Conservation (phyloP, 2,888 invertebrate species). For the Eupithecia insigniata region DNA sequence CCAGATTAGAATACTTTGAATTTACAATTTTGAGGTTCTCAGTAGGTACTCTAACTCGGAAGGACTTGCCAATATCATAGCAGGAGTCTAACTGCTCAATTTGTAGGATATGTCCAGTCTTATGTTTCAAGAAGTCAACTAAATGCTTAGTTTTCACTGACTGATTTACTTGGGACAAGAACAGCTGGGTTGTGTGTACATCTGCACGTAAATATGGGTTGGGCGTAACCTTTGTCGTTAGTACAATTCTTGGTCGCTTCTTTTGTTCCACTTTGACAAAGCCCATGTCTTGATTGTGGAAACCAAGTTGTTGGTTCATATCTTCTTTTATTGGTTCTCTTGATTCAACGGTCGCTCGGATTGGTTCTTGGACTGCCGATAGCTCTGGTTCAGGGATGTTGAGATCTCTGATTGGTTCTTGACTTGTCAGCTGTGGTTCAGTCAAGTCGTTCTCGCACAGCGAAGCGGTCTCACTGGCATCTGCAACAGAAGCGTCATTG, state of each 20-base stretch:
- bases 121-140: constrained; percentile 4
- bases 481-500: constrained; percentile 8
- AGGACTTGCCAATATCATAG: constrained; percentile 1
- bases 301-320: constrained; percentile 5
- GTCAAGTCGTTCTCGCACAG: constrained; percentile 2
- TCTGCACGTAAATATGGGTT: constrained; percentile 10
- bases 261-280: constrained; percentile 15
- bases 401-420: neutral
- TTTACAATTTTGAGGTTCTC: constrained; percentile 1
- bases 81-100: constrained; percentile 3
- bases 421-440: neutral
- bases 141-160: constrained; percentile 6
- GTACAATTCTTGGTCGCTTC: constrained; percentile 7
- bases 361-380: neutral
- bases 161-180: constrained; percentile 7
- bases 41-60: constrained; percentile 3
- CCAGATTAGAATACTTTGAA: neutral
- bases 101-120: neutral
- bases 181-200: constrained; percentile 4
- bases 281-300: neutral
- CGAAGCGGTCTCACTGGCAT: neutral
- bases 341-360: constrained; percentile 1
- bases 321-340: neutral
- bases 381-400: neutral
- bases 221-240: neutral